These are phyloP conservation scores for Ptilodon capucinus DNA, from an alignment of 2,888 invertebrate genomes.

Conservation along the genomic window DNA sequence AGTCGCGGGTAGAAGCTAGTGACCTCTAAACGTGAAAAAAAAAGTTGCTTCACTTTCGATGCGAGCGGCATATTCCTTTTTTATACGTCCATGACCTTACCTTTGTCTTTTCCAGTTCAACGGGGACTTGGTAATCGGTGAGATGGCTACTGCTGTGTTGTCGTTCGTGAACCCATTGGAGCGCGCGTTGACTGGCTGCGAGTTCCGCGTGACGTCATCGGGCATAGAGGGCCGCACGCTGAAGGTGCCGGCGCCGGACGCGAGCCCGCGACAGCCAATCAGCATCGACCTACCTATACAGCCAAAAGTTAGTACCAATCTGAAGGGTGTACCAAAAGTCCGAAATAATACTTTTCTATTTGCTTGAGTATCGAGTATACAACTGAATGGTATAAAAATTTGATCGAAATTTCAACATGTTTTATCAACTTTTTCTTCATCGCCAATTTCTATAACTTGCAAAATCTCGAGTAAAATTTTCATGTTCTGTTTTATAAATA, in stretches of 20 bases:
- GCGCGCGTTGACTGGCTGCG: conserved; percentile 84
- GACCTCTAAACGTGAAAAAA: too few relatives aligned
- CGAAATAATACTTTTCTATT: too few relatives aligned
- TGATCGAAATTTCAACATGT: too few relatives aligned
- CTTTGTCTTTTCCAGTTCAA: conserved; percentile 77
- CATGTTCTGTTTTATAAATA: too few relatives aligned
- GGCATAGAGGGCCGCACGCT: conserved; percentile 84
- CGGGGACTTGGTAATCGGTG: conserved; percentile 81
- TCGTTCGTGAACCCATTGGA: conserved; percentile 88
- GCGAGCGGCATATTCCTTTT: background rate
- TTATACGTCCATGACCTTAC: too few relatives aligned
- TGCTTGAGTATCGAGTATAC: too few relatives aligned
- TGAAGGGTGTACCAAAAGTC: background rate
- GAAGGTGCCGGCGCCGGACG: conserved; percentile 79
- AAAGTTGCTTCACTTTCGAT: too few relatives aligned
- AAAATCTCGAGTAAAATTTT: too few relatives aligned
- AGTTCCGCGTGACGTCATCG: conserved; percentile 87
- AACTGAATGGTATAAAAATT: too few relatives aligned
- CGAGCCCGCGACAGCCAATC: conserved; percentile 79
- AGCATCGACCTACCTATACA: conserved; percentile 81
- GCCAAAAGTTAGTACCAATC: conserved; percentile 70
- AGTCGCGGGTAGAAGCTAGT: too few relatives aligned
- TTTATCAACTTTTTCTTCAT: too few relatives aligned
- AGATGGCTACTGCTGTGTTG: conserved; percentile 79
- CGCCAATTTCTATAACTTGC: too few relatives aligned